A percentile compares a stretch with the other conserved stretches of the same genome.
These are phyloP conservation scores for Anagyrus pseudococci DNA, from an alignment of 2,888 invertebrate species.

Conservation along the genomic window DNA sequence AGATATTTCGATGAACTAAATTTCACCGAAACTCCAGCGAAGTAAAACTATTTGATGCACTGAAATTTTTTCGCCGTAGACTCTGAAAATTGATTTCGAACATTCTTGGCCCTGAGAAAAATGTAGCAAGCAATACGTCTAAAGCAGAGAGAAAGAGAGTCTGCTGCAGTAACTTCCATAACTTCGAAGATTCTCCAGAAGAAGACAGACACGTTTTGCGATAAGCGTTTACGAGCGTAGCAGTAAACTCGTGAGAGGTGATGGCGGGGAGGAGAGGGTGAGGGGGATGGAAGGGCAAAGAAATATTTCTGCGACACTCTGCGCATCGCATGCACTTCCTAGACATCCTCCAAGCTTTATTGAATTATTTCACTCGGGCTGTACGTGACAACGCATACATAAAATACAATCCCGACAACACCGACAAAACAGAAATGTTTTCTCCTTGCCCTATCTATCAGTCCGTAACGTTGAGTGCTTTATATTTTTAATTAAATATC, in stretches of 20 bases:
- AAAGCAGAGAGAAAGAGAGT: too few species aligned
- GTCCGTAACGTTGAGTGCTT: too few species aligned
- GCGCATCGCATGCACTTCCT: neutral
- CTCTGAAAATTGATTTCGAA: too few species aligned
- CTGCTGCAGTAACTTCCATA: constrained; percentile 27
- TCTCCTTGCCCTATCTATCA: too few species aligned
- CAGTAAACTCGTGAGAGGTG: too few species aligned
- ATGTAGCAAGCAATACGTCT: too few species aligned
- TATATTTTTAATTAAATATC: too few species aligned
- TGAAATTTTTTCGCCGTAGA: too few species aligned
- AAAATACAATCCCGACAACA: neutral
- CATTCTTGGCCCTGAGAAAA: too few species aligned
- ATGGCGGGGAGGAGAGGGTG: neutral
- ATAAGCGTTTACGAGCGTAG: constrained; percentile 27
- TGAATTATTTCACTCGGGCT: neutral
- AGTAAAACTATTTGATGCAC: too few species aligned
- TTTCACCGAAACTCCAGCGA: too few species aligned
- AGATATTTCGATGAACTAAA: too few species aligned
- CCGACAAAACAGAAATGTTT: neutral
- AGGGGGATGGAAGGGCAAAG: neutral
- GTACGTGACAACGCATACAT: neutral
- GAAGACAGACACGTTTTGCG: constrained; percentile 13
- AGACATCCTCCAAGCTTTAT: neutral
- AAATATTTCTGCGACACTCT: constrained; percentile 5
- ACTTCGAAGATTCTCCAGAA: neutral